Conservation (phyloP, 2,888 invertebrate species). For the Troglohyphantes excavatus region DNA sequence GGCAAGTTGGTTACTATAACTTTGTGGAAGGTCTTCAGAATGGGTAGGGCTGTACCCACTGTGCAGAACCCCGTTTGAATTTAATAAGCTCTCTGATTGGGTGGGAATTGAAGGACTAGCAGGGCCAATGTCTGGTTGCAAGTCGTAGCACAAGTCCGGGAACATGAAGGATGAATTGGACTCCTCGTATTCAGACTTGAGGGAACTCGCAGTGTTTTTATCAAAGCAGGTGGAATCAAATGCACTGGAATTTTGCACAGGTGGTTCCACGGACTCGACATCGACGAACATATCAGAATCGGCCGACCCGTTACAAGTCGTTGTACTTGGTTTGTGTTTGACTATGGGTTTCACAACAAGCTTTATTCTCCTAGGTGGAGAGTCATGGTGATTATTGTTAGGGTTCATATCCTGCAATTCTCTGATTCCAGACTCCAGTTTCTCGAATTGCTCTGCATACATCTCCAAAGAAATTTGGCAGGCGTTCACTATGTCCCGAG, state of each 20-base stretch:
- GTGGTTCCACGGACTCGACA: conserved; percentile 59
- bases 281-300: conserved; percentile 55
- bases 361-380: conserved; percentile 15
- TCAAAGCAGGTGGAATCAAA: neutral
- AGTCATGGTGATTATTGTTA: neutral
- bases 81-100: conserved; percentile 58
- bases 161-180: conserved; percentile 30
- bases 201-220: conserved; percentile 35
- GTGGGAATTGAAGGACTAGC: conserved; percentile 63
- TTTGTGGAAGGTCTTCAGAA: neutral
- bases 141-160: conserved; percentile 4
- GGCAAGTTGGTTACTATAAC: conserved; percentile 23
- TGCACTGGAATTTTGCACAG: neutral
- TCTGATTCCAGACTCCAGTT: conserved; percentile 36
- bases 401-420: neutral
- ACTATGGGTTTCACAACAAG: conserved; percentile 1
- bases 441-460: conserved; percentile 42
- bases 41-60: conserved; percentile 9
- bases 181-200: conserved; percentile 9
- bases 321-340: neutral
- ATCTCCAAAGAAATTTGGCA: conserved; percentile 82
- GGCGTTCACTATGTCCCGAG: conserved; percentile 89
- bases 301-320: conserved; percentile 29
- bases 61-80: conserved; percentile 46
- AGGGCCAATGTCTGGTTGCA: neutral